phyloP scores from a whole-genome alignment of 2,797 vertebrate species.

The Peromyscus attwateri region DNA sequence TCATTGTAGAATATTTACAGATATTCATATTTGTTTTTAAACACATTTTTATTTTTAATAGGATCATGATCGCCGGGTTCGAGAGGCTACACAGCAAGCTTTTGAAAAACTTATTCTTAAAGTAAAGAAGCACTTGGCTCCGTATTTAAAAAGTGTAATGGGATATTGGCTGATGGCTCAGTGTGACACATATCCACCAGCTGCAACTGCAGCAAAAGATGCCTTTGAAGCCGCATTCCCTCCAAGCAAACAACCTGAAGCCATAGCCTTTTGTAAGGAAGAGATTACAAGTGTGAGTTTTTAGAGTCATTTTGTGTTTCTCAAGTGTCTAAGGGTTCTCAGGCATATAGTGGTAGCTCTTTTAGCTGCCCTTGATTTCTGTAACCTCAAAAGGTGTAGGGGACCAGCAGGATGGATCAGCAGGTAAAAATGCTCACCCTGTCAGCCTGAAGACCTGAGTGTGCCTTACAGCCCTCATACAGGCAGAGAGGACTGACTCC shows the following conservation, averaged over 20 bases:
- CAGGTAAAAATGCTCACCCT: not conserved
- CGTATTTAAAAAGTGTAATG: slow-evolving; percentile 97
- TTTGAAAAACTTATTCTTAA: slow-evolving; percentile 97
- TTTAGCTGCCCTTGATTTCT: not conserved
- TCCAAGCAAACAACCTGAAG: slow-evolving; percentile 95
- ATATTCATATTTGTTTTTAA: slow-evolving; percentile 70
- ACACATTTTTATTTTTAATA: slow-evolving; percentile 80
- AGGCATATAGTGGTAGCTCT: not conserved
- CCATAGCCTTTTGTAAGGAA: slow-evolving; percentile 97
- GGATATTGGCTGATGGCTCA: slow-evolving; percentile 98
- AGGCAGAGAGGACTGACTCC: not conserved
- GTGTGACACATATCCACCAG: slow-evolving; percentile 95
- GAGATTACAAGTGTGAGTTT: slow-evolving; percentile 95
- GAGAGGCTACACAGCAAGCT: slow-evolving; percentile 97
- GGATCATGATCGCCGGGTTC: slow-evolving; percentile 97
- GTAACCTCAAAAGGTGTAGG: not conserved
- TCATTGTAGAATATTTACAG: not conserved
- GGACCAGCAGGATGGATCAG: not conserved
- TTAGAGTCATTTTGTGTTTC: slow-evolving; percentile 28
- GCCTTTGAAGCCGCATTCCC: slow-evolving; percentile 98
- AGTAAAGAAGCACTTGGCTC: slow-evolving; percentile 96
- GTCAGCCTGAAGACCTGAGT: not conserved
- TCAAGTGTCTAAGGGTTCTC: not conserved
- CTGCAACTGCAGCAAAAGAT: slow-evolving; percentile 94
- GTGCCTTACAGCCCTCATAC: not conserved